Evolutionary conservation across 1,140 invertebrate genomes (phyloP), one percentile per base, ranked within the genome.

Genomic region (Drosophila bifasciata): DNA sequence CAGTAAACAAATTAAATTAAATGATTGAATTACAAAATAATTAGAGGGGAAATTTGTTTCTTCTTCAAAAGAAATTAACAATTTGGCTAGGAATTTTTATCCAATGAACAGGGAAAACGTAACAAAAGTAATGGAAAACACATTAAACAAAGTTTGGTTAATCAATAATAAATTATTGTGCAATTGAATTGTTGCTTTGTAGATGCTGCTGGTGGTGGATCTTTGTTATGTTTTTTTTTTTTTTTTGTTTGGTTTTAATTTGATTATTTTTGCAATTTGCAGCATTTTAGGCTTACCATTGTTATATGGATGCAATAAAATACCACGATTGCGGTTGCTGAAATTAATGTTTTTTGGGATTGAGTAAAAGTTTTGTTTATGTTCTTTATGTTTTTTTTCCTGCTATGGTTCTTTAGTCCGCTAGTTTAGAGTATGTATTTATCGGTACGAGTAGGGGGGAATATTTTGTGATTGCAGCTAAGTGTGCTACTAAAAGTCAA

Each of bases 231-330:
- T 69, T 76, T 48, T 8, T 66, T 55, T 28, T 66, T 79, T 43
- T n/a, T 52, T 48, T 11, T 67, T 59, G 40, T 66, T 79, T 43
- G 46, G 55, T 73, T 56, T 56, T 57, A 56, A 44, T 79, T 76
- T n/a, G n/a, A n/a, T 60, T 73, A 63, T 64, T 55, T 50, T 76
- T 86, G 84, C 83, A 86, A 86, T 75, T 68, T 81, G 83, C 80
- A 80, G 80, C 80, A 85, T 85, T 88, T 77, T 85, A 76, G 81
- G 84, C 92, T 93, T 93, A 93, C 92, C 92, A 91, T 93, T 93
- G 89, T 93, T 92, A 91, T 92, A 92, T 86, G 92, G 92, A 92
- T 93, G 92, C 80, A 93, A 92, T 91, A 92, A 93, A 85, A 91
- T 90, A 91, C 92, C 92, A 92, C 92, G 91, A 92, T 92, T 93